Percentiles rank a stretch among this genome's conserved stretches.
Evolutionary conservation across 30 jellyfish, hydroid and myxozoan genomes (phyloP).

Genomic region (Phacellophora camtschatica): DNA sequence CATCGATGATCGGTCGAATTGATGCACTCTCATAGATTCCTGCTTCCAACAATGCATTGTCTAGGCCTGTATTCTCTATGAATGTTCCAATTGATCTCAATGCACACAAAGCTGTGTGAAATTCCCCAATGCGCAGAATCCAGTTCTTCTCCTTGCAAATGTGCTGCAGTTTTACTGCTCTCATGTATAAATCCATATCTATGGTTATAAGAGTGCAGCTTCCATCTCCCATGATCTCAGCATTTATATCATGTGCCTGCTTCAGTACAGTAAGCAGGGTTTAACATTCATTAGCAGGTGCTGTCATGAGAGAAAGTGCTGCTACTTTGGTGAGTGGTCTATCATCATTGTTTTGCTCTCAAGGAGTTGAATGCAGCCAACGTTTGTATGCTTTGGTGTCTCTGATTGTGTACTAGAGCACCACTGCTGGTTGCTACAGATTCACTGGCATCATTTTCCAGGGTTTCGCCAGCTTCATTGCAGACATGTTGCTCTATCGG

Average conservation of each 20-base stretch:
- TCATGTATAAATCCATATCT: slow-evolving; percentile 27
- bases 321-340: slow-evolving; percentile 17
- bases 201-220: slow-evolving; percentile 24
- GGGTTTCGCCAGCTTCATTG: not conserved
- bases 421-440: not conserved
- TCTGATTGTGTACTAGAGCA: not conserved
- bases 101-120: slow-evolving; percentile 35
- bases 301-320: slow-evolving; percentile 20
- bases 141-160: slow-evolving; percentile 31
- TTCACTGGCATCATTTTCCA: not conserved
- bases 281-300: slow-evolving; percentile 1
- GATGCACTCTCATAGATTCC: slow-evolving; percentile 30
- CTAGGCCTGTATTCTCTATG: slow-evolving; percentile 29
- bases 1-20: slow-evolving; percentile 12
- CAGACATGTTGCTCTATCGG: not conserved
- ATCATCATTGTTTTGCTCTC: not conserved
- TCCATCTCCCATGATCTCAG: slow-evolving; percentile 29
- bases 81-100: slow-evolving; percentile 36
- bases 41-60: slow-evolving; percentile 16
- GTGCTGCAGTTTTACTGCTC: slow-evolving; percentile 24
- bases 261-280: not conserved
- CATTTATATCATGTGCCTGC: slow-evolving; percentile 9
- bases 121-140: slow-evolving; percentile 34
- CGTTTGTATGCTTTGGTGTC: not conserved
- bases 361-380: slow-evolving; percentile 21